Percentiles rank a stretch among this genome's conserved stretches.
phyloP scores from a whole-genome alignment of 2,113 vertebrate genomes.

The Tonatia bakeri region DNA sequence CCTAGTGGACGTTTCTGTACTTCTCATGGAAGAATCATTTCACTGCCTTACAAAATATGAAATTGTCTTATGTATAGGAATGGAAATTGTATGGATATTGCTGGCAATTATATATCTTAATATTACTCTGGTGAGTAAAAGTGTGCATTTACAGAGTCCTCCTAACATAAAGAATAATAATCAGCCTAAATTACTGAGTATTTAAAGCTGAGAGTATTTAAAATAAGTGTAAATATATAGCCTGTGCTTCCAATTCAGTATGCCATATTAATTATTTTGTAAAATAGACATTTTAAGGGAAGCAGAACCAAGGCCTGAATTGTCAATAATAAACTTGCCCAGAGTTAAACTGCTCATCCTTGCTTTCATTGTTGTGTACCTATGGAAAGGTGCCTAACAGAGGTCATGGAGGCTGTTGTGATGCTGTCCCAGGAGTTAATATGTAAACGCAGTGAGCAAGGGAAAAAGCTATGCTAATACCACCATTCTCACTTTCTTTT shows the following conservation, averaged over 20 bases:
- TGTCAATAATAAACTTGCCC: background rate
- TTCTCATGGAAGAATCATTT: background rate
- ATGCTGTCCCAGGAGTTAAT: background rate
- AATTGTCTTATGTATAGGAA: background rate
- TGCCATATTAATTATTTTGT: background rate
- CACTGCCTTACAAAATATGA: background rate
- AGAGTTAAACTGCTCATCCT: background rate
- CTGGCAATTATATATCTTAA: background rate
- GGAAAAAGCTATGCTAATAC: background rate
- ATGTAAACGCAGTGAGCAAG: background rate
- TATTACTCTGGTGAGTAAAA: background rate
- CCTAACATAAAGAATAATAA: background rate
- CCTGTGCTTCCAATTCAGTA: background rate
- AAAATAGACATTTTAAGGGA: background rate
- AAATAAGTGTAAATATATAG: background rate
- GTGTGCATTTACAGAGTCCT: background rate
- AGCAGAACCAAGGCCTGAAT: background rate
- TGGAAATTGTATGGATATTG: background rate
- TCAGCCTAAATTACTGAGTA: background rate
- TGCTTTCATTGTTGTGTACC: background rate
- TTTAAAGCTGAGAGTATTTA: background rate
- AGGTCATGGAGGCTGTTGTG: background rate
- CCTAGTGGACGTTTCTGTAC: slow-evolving; percentile 67
- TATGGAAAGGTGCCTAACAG: background rate
- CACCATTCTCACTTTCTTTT: background rate